Conservation (phyloP, 2,888 invertebrate species). For the Lobophora halterata region DNA sequence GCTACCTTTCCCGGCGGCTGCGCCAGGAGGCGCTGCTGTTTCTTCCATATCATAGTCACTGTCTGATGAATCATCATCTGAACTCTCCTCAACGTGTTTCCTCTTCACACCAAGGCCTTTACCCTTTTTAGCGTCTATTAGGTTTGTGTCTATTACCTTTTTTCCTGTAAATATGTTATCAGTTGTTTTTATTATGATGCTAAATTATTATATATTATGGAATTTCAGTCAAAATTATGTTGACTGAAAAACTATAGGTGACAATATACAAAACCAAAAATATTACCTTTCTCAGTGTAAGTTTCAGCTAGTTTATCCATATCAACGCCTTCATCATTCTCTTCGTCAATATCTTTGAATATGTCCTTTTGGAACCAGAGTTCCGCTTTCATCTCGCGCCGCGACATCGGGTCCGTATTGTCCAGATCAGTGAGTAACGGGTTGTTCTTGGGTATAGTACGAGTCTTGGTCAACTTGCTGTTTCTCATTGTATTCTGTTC, state of each 20-base stretch:
- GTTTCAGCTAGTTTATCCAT: conserved; percentile 88
- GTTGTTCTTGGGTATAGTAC: conserved; percentile 71
- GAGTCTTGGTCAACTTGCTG: conserved; percentile 44
- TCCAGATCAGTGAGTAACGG: conserved; percentile 92
- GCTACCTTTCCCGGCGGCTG: conserved; percentile 45
- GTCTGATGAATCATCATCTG: conserved; percentile 65
- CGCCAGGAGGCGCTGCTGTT: conserved; percentile 43
- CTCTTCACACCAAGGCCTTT: conserved; percentile 45
- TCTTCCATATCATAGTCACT: conserved; percentile 76
- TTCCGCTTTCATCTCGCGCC: conserved; percentile 88
- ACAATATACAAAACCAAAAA: conserved; percentile 1
- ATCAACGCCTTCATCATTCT: conserved; percentile 93
- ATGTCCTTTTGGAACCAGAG: conserved; percentile 93
- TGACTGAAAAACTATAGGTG: no score
- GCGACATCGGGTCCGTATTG: conserved; percentile 86
- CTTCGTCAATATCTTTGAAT: conserved; percentile 89
- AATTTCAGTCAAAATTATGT: no score
- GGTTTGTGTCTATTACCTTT: conserved; percentile 52
- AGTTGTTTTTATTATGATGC: no score
- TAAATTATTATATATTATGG: no score
- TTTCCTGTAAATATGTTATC: conserved; percentile 60
- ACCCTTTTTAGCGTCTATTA: conserved; percentile 24
- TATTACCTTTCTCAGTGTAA: conserved; percentile 85
- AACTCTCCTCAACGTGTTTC: conserved; percentile 63
- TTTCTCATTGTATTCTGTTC: conserved; percentile 66